phyloP scores from a whole-genome alignment of 2,888 invertebrate genomes.

The Andrena flavipes region DNA sequence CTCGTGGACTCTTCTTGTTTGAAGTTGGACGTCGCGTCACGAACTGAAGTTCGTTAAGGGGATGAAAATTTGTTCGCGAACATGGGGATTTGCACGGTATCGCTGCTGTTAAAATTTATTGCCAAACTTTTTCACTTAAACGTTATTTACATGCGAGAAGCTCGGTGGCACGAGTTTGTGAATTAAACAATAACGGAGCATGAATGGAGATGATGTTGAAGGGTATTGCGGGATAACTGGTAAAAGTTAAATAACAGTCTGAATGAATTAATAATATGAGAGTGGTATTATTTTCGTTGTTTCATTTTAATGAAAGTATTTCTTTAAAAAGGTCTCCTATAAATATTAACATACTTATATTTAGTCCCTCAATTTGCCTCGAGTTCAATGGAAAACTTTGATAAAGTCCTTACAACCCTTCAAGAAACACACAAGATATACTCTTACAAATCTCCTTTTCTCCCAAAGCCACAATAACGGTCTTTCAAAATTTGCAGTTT shows the following conservation, averaged over 20 bases:
- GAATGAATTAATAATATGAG: too few relatives aligned
- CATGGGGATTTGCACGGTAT: conserved; percentile 11
- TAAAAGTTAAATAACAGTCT: neutral
- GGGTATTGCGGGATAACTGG: neutral
- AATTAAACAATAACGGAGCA: conserved; percentile 6
- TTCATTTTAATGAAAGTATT: too few relatives aligned
- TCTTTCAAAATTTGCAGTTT: too few relatives aligned
- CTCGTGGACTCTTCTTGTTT: neutral
- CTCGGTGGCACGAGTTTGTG: conserved; percentile 19
- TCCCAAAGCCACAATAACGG: too few relatives aligned
- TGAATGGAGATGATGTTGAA: neutral
- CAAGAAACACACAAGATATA: too few relatives aligned
- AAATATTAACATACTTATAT: too few relatives aligned
- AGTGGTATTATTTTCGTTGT: too few relatives aligned
- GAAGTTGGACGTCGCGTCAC: neutral
- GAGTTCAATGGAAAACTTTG: too few relatives aligned
- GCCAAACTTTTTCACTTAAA: conserved; percentile 46
- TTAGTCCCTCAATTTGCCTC: too few relatives aligned
- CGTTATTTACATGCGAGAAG: conserved; percentile 30
- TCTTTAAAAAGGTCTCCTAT: too few relatives aligned
- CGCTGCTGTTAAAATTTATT: conserved; percentile 42
- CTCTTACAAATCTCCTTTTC: too few relatives aligned
- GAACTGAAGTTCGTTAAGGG: conserved; percentile 35
- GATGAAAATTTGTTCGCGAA: conserved; percentile 26
- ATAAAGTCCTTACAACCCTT: too few relatives aligned